A percentile compares a stretch with the other conserved stretches of the same genome.
Evolutionary conservation across 2,797 vertebrate genomes (phyloP).

Genomic region (Sciurus vulgaris): DNA sequence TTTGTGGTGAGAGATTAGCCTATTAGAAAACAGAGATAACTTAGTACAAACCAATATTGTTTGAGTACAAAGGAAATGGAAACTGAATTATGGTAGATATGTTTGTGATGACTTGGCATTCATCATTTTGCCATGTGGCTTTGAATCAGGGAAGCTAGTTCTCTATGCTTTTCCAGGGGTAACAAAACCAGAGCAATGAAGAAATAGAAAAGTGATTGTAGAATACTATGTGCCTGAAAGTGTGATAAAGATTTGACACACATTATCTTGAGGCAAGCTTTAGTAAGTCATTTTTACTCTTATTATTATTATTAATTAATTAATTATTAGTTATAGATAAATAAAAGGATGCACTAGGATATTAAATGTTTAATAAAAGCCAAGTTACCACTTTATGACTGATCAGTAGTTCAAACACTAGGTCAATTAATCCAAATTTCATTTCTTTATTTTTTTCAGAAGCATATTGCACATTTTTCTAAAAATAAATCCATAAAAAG

Average conservation of each 20-base stretch:
- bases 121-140: background rate
- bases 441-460: background rate
- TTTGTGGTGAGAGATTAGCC: background rate
- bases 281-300: background rate
- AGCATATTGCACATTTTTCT: background rate
- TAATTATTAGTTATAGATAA: background rate
- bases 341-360: background rate
- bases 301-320: background rate
- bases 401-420: background rate
- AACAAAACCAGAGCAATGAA: background rate
- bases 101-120: background rate
- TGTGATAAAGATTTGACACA: background rate
- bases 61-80: background rate
- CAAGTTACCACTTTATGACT: background rate
- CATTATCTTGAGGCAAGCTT: background rate
- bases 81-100: background rate
- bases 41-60: background rate
- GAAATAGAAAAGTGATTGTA: background rate
- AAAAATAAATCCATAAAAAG: background rate
- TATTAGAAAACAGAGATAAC: background rate
- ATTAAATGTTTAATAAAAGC: background rate
- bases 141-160: background rate
- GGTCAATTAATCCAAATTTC: background rate
- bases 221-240: background rate
- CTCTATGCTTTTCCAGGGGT: background rate